These are phyloP conservation scores for Xyrichtys novacula DNA, from an alignment of 2,797 vertebrate genomes.

Conservation along the genomic window DNA sequence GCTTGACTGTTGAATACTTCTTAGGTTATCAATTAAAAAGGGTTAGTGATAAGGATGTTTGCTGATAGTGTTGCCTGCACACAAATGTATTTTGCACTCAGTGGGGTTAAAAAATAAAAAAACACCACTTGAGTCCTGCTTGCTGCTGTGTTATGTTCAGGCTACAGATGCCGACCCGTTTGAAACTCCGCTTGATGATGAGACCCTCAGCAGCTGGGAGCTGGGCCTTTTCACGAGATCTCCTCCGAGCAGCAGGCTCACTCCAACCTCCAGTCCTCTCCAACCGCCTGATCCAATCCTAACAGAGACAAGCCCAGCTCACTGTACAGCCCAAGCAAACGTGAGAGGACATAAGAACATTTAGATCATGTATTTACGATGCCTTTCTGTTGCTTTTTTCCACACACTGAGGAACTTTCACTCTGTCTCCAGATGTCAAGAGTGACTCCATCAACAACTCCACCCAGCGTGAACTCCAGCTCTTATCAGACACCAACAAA, in stretches of 20 bases:
- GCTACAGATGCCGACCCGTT: not conserved
- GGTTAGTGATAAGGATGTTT: too few relatives aligned
- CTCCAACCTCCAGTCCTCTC: not conserved
- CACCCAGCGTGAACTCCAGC: not conserved
- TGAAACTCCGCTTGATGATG: not conserved
- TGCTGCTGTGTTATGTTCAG: constrained; percentile 17
- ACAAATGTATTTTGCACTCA: not conserved
- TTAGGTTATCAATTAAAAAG: too few relatives aligned
- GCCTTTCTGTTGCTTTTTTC: too few relatives aligned
- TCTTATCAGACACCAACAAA: not conserved
- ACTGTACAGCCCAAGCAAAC: constrained; percentile 1
- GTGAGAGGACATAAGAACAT: constrained; percentile 33
- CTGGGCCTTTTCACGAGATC: not conserved
- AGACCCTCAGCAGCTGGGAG: constrained; percentile 1
- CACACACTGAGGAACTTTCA: not conserved
- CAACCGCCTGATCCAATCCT: constrained; percentile 39
- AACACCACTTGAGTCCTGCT: not conserved
- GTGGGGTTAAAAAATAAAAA: not conserved
- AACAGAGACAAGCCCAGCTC: not conserved
- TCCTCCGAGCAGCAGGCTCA: not conserved
- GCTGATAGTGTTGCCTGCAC: too few relatives aligned
- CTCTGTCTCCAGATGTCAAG: constrained; percentile 29
- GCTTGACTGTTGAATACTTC: too few relatives aligned
- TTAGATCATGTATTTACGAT: too few relatives aligned
- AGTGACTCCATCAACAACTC: constrained; percentile 8